Percentiles rank a stretch among this genome's conserved stretches.
Evolutionary conservation across 2,888 invertebrate species (phyloP).

Genomic region (Metopia argyrocephala): DNA sequence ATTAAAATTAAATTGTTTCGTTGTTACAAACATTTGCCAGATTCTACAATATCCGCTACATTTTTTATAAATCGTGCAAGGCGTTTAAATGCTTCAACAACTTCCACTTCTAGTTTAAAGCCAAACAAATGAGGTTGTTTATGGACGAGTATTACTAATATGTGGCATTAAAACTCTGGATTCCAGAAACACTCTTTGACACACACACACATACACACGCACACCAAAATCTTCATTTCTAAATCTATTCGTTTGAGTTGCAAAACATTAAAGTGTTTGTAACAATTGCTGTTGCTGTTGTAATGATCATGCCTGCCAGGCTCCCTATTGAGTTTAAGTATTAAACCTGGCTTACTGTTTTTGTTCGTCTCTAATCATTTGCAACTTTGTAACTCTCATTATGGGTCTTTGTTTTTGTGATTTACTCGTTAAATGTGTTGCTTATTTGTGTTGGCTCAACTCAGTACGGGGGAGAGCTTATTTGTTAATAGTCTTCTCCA

Average conservation of each 20-base stretch:
- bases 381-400: neutral
- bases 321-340: constrained; percentile 33
- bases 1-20: neutral
- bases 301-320: constrained; percentile 49
- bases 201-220: neutral
- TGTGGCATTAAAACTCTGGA: no score
- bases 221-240: neutral
- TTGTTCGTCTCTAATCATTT: constrained; percentile 3
- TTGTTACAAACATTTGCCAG: neutral
- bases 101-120: constrained; percentile 30
- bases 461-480: constrained; percentile 41
- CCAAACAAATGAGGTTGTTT: constrained; percentile 21
- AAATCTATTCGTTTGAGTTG: neutral
- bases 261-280: constrained; percentile 5
- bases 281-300: constrained; percentile 2
- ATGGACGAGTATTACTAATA: neutral
- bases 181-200: no score
- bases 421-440: constrained; percentile 13
- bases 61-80: neutral
- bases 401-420: constrained; percentile 5
- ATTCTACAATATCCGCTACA: neutral
- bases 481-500: constrained; percentile 38
- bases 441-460: neutral
- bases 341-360: constrained; percentile 2
- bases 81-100: constrained; percentile 38